These are phyloP conservation scores for Antheraea mylitta DNA, from an alignment of 1,140 invertebrate species.

Conservation along the genomic window DNA sequence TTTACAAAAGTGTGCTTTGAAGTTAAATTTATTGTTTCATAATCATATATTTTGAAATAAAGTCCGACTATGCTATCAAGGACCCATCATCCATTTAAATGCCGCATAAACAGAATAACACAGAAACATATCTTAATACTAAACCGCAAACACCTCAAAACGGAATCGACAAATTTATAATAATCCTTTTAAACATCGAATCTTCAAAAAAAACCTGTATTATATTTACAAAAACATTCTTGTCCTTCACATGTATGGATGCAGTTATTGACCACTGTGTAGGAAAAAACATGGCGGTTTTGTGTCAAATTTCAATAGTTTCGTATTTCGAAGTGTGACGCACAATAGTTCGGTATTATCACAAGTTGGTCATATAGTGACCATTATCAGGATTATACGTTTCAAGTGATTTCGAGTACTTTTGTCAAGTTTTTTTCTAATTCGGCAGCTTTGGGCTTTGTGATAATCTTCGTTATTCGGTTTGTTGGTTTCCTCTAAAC, in stretches of 20 bases:
- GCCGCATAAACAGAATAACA: neutral
- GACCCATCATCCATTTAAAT: neutral
- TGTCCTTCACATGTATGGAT: neutral
- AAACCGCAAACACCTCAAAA: neutral
- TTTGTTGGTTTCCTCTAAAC: neutral
- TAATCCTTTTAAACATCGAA: neutral
- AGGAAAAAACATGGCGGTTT: neutral
- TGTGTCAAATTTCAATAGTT: slow-evolving; percentile 15
- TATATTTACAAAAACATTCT: neutral
- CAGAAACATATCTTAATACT: neutral
- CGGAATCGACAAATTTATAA: neutral
- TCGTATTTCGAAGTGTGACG: slow-evolving; percentile 22
- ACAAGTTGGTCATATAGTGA: slow-evolving; percentile 21
- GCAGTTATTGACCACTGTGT: slow-evolving; percentile 7
- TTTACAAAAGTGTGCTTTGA: too few relatives aligned
- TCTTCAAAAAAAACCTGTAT: neutral
- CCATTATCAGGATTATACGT: slow-evolving; percentile 13
- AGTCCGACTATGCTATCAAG: too few relatives aligned
- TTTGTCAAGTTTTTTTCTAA: neutral
- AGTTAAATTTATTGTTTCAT: too few relatives aligned
- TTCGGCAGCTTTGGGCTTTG: neutral
- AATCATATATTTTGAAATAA: too few relatives aligned
- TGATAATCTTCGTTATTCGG: neutral
- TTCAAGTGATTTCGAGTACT: neutral
- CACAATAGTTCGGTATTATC: slow-evolving; percentile 24